Conservation (phyloP, 2,888 invertebrate species). For the Lucinisca nassula region DNA sequence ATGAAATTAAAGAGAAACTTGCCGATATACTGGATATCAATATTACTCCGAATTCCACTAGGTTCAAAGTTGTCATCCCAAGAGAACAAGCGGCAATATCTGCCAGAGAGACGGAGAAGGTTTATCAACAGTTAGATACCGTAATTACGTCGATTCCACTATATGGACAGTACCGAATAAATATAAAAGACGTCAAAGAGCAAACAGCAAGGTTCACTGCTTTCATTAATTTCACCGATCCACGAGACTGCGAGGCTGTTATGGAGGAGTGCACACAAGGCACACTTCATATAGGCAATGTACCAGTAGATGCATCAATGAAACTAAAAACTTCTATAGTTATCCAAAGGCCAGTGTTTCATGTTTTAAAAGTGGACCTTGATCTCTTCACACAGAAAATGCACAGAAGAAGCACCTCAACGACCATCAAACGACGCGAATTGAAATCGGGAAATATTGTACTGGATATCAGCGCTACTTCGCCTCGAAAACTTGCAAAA, state of each 20-base stretch:
- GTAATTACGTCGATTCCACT: background rate
- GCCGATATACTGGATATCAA: constrained; percentile 15
- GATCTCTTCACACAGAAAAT: constrained; percentile 36
- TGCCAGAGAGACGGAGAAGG: background rate
- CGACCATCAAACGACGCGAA: constrained; percentile 18
- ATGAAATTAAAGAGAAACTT: constrained; percentile 54
- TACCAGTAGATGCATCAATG: constrained; percentile 24
- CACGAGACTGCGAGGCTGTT: constrained; percentile 67
- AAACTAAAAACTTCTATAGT: constrained; percentile 62
- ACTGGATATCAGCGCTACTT: constrained; percentile 66
- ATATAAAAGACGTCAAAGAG: constrained; percentile 46
- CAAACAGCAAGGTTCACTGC: constrained; percentile 62
- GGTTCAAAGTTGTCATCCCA: constrained; percentile 54
- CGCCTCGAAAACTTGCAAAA: constrained; percentile 60
- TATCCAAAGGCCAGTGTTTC: constrained; percentile 55
- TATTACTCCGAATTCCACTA: background rate
- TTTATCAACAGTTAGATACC: background rate
- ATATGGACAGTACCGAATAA: constrained; percentile 47
- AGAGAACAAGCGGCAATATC: constrained; percentile 22
- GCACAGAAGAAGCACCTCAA: background rate
- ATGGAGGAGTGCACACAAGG: constrained; percentile 20
- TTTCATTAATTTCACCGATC: constrained; percentile 68
- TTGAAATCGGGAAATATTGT: constrained; percentile 64
- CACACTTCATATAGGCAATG: background rate
- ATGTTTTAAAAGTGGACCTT: constrained; percentile 57